Evolutionary conservation across 2,888 invertebrate species (phyloP).

Genomic region (Ptychoptera albimana): DNA sequence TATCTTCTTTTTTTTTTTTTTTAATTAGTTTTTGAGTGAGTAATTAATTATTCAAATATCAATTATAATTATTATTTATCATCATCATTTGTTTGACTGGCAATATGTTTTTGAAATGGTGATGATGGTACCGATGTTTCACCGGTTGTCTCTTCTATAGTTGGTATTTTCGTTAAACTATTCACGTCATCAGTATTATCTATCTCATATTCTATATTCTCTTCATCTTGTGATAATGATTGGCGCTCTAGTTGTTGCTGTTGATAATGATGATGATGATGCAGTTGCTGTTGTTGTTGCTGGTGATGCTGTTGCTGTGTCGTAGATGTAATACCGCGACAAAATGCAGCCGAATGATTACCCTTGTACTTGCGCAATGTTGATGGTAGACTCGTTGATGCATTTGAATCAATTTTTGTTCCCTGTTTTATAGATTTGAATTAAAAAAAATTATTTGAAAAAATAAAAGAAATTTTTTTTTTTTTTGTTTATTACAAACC

Average conservation of each 20-base stretch:
- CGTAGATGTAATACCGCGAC: constrained; percentile 11
- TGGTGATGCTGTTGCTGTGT: background rate
- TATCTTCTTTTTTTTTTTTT: no score
- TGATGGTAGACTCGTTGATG: constrained; percentile 11
- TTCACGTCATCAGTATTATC: background rate
- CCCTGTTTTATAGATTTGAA: background rate
- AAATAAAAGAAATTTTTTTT: no score
- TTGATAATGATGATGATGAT: background rate
- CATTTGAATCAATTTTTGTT: background rate
- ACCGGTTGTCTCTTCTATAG: no score
- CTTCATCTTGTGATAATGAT: background rate
- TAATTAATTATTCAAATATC: no score
- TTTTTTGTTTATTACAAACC: background rate
- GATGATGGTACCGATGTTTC: no score
- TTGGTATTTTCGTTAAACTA: no score
- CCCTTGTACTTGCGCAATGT: constrained; percentile 21
- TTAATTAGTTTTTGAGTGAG: no score
- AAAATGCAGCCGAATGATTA: constrained; percentile 18
- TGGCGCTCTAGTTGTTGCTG: no score
- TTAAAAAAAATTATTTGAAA: no score
- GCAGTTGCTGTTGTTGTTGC: background rate
- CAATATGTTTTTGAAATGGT: no score
- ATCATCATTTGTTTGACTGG: no score
- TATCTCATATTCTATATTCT: background rate
- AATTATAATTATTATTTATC: no score